Percentiles rank a stretch among this genome's conserved stretches.
Conservation (phyloP, 64 coral and sea anemone species). For the Pocillopora damicornis region DNA sequence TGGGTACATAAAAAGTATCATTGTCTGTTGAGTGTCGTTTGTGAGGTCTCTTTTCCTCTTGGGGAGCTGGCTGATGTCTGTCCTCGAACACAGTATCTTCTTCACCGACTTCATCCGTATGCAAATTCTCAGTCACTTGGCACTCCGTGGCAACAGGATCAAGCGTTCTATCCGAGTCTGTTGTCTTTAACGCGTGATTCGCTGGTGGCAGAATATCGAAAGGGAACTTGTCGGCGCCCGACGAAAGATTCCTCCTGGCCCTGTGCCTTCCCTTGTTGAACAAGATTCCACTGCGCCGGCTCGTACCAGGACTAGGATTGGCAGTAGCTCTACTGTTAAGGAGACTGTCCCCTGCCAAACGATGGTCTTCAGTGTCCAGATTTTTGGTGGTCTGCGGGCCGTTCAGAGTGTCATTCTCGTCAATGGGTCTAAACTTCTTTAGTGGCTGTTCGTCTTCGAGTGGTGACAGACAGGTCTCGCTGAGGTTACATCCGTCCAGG, state of each 20-base stretch:
- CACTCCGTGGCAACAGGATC: conserved; percentile 29
- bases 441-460: neutral
- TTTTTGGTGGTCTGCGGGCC: neutral
- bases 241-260: conserved; percentile 65
- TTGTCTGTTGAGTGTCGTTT: conserved; percentile 57
- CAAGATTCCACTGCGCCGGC: conserved; percentile 90
- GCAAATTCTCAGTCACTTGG: conserved; percentile 58
- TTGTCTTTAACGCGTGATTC: conserved; percentile 44
- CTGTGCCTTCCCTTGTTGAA: conserved; percentile 92
- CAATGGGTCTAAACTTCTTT: conserved; percentile 35
- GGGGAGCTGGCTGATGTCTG: conserved; percentile 24
- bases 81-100: conserved; percentile 47
- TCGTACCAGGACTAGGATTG: conserved; percentile 97
- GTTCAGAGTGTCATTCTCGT: conserved; percentile 1
- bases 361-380: conserved; percentile 24
- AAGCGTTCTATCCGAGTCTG: conserved; percentile 32
- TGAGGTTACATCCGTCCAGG: neutral
- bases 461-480: conserved; percentile 26
- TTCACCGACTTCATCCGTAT: conserved; percentile 44
- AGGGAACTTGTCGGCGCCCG: conserved; percentile 24
- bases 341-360: conserved; percentile 18
- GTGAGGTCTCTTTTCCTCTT: conserved; percentile 47
- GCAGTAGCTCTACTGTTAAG: conserved; percentile 63
- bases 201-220: neutral
- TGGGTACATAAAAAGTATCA: conserved; percentile 63